Percentiles rank a stretch among this genome's conserved stretches.
Evolutionary conservation across 1,140 invertebrate genomes (phyloP).

Genomic region (Antheraea pernyi): DNA sequence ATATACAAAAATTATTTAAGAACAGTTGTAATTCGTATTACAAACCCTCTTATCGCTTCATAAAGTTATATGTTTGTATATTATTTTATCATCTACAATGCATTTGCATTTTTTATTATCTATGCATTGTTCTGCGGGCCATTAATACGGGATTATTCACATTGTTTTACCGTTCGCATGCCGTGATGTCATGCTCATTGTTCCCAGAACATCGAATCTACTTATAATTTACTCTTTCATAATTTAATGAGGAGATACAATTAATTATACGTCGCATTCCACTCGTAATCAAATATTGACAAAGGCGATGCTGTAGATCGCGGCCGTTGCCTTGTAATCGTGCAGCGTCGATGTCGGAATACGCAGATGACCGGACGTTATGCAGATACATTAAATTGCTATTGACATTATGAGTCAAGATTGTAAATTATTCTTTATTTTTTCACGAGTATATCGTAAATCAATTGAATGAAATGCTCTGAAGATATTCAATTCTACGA

Average conservation of each 20-base stretch:
- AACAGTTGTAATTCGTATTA: too few relatives aligned
- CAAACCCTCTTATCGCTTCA: too few relatives aligned
- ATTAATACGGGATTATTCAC: slow-evolving; percentile 45
- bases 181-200: slow-evolving; percentile 49
- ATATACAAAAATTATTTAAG: too few relatives aligned
- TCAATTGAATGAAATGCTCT: neutral
- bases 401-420: slow-evolving; percentile 12
- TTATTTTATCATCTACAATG: slow-evolving; percentile 35
- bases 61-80: slow-evolving; percentile 26
- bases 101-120: slow-evolving; percentile 45
- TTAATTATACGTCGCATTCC: slow-evolving; percentile 34
- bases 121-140: slow-evolving; percentile 44
- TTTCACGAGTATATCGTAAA: neutral
- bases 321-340: slow-evolving; percentile 38
- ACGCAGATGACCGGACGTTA: slow-evolving; percentile 34
- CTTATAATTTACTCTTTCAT: slow-evolving; percentile 34
- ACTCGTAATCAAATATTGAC: slow-evolving; percentile 43
- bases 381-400: slow-evolving; percentile 30
- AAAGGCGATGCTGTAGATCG: slow-evolving; percentile 33
- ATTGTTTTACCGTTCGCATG: slow-evolving; percentile 40
- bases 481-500: neutral
- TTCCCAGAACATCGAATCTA: slow-evolving; percentile 40
- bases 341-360: slow-evolving; percentile 21
- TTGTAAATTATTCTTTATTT: neutral
- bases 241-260: slow-evolving; percentile 34